Conservation (phyloP, 2,888 invertebrate species). For the Vannuccia rotundouncinata region DNA sequence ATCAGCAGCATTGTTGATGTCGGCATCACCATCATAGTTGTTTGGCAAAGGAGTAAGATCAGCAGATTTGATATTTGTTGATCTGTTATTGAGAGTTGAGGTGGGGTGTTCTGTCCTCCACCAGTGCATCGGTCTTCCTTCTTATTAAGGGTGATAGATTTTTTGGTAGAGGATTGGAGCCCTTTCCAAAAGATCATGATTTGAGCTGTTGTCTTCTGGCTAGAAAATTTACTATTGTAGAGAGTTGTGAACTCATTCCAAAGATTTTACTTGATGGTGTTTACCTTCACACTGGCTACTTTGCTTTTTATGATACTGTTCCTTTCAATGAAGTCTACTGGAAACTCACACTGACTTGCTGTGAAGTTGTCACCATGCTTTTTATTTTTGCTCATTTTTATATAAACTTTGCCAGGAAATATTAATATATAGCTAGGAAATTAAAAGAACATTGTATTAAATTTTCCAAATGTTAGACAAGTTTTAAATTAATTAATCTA, state of each 20-base stretch:
- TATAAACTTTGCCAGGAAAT: background rate
- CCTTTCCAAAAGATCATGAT: background rate
- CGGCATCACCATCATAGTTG: slow-evolving; percentile 9
- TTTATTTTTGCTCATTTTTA: background rate
- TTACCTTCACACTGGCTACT: background rate
- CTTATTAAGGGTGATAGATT: background rate
- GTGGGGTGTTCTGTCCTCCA: background rate
- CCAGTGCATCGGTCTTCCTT: background rate
- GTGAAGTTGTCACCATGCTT: background rate
- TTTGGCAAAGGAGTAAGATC: background rate
- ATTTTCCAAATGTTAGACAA: background rate
- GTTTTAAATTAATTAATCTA: background rate
- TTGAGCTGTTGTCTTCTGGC: background rate
- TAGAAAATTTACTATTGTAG: background rate
- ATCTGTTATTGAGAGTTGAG: background rate
- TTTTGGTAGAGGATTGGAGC: background rate
- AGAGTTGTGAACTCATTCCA: background rate
- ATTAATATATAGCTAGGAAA: background rate
- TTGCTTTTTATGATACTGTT: background rate
- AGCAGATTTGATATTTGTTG: slow-evolving; percentile 5
- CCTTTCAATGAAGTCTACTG: background rate
- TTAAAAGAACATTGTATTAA: background rate
- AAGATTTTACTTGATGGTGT: background rate
- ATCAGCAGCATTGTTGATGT: too few relatives aligned
- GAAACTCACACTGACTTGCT: background rate